phyloP scores from a whole-genome alignment of 2,113 vertebrate species.

The Turnix velox region DNA sequence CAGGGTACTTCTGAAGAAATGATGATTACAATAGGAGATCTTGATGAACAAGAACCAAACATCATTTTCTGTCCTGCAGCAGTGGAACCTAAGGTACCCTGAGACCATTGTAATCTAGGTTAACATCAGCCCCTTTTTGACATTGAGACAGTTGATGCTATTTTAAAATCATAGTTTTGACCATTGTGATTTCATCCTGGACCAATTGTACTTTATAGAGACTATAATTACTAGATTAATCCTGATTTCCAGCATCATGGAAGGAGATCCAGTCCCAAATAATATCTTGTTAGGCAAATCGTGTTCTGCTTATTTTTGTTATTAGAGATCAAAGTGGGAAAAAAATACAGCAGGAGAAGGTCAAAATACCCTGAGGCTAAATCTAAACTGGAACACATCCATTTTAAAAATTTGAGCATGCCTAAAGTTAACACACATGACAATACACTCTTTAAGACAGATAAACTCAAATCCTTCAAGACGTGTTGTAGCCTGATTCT shows the following conservation, averaged over 20 bases:
- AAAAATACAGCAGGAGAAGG: not conserved
- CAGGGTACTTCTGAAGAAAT: not conserved
- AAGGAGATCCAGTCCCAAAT: not conserved
- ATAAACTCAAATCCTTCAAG: not conserved
- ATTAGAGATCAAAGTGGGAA: not conserved
- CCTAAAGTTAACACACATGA: slow-evolving; percentile 6
- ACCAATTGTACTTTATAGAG: not conserved
- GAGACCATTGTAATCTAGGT: not conserved
- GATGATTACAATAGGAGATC: not conserved
- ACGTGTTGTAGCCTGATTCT: not conserved
- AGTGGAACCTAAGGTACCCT: not conserved
- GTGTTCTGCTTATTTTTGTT: slow-evolving; percentile 9
- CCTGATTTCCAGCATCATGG: not conserved
- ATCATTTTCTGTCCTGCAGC: not conserved
- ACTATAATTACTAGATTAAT: not conserved
- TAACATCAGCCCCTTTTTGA: not conserved
- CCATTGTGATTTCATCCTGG: not conserved
- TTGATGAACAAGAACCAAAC: not conserved
- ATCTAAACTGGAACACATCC: not conserved
- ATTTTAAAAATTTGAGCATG: not conserved
- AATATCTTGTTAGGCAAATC: not conserved
- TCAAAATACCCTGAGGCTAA: slow-evolving; percentile 28
- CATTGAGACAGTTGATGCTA: rapidly evolving
- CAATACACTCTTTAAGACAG: not conserved
- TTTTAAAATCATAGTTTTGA: not conserved